Evolutionary conservation across 2,888 invertebrate genomes (phyloP).

Genomic region (Nomada fabriciana): DNA sequence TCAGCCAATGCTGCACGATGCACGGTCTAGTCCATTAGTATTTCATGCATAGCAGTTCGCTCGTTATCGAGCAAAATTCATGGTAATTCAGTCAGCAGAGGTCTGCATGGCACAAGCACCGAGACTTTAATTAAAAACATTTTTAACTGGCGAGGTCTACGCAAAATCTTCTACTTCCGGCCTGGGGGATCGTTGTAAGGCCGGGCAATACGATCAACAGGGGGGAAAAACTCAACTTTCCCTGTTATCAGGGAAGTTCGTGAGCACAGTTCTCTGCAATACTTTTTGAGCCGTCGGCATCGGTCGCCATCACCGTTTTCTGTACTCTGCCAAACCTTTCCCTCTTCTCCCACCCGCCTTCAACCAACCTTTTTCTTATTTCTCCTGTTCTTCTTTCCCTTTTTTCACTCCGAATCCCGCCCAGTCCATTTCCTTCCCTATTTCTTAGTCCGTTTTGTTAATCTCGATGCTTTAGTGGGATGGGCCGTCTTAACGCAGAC

Average conservation of each 20-base stretch:
- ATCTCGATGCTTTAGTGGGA: slow-evolving; percentile 52
- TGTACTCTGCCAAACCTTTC: not conserved
- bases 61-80: slow-evolving; percentile 15
- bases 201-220: slow-evolving; percentile 42
- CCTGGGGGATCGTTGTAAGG: not conserved
- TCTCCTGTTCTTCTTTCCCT: not conserved
- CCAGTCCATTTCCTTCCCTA: slow-evolving; percentile 27
- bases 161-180: slow-evolving; percentile 9
- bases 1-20: not conserved
- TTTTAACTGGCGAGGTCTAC: slow-evolving; percentile 38
- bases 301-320: slow-evolving; percentile 39
- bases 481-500: slow-evolving; percentile 28
- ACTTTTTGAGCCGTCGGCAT: slow-evolving; percentile 36
- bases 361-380: not conserved
- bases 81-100: slow-evolving; percentile 6
- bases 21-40: slow-evolving; percentile 23
- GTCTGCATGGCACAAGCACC: not conserved
- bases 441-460: slow-evolving; percentile 57
- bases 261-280: slow-evolving; percentile 24
- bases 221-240: slow-evolving; percentile 52
- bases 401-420: slow-evolving; percentile 3
- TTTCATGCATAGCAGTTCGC: slow-evolving; percentile 1
- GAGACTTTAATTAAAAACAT: slow-evolving; percentile 51
- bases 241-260: slow-evolving; percentile 61
- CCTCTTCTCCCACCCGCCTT: no score